A percentile compares a stretch with the other conserved stretches of the same genome.
Conservation (phyloP, 2,797 vertebrate species). For the Coendou prehensilis region DNA sequence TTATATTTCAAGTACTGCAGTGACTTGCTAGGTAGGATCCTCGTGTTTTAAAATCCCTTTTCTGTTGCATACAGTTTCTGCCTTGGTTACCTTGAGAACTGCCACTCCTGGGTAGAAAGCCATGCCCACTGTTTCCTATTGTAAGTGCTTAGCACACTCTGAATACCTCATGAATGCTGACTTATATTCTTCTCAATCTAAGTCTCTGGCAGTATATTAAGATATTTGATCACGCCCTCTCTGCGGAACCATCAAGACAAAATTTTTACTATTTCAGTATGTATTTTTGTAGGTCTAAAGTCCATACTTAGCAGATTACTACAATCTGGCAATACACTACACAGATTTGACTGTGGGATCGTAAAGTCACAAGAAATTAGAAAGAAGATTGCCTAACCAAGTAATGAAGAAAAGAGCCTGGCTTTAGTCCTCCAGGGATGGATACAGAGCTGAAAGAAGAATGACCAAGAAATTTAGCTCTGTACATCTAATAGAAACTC, state of each 20-base stretch:
- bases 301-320: not conserved
- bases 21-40: not conserved
- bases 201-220: not conserved
- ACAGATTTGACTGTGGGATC: not conserved
- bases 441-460: not conserved
- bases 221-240: not conserved
- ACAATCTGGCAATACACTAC: not conserved
- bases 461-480: not conserved
- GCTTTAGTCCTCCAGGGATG: not conserved
- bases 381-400: not conserved
- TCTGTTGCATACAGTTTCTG: not conserved
- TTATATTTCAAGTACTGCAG: constrained; percentile 20
- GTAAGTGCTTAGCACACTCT: not conserved
- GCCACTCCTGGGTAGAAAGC: not conserved
- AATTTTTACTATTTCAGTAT: constrained; percentile 29
- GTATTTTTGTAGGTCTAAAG: constrained; percentile 31
- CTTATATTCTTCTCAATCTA: not conserved
- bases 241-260: not conserved
- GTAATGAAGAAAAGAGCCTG: not conserved
- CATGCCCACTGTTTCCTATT: not conserved
- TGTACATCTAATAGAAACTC: not conserved
- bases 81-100: not conserved
- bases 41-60: constrained; percentile 12
- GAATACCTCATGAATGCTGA: not conserved
- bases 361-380: not conserved